These are phyloP conservation scores for Synchiropus splendidus DNA, from an alignment of 2,113 vertebrate species.

Conservation along the genomic window DNA sequence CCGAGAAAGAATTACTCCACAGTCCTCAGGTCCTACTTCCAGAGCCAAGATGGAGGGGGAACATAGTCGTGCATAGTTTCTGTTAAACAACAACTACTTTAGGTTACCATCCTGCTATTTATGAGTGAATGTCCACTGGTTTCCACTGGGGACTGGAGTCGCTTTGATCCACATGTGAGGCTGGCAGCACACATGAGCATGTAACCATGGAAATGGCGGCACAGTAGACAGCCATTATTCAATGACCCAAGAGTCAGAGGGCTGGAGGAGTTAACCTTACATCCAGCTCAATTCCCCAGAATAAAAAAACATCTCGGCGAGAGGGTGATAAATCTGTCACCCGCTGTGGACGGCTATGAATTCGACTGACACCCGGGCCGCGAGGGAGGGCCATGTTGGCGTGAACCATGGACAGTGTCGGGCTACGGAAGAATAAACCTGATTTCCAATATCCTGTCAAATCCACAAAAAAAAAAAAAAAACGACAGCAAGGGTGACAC, in stretches of 20 bases:
- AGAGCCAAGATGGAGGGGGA: constrained; percentile 59
- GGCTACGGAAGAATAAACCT: constrained; percentile 10
- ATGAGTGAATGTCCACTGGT: too few species aligned
- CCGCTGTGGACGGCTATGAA: constrained; percentile 12
- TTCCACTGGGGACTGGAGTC: too few species aligned
- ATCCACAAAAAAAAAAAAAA: constrained; percentile 4
- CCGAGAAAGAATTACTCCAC: constrained; percentile 62
- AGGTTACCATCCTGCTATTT: too few species aligned
- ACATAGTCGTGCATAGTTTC: too few species aligned
- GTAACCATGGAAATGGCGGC: constrained; percentile 29
- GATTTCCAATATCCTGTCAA: constrained; percentile 5
- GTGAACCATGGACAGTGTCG: constrained; percentile 34
- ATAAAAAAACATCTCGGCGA: constrained; percentile 39
- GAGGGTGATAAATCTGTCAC: constrained; percentile 55
- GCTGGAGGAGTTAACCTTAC: constrained; percentile 27
- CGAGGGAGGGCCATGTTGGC: constrained; percentile 45
- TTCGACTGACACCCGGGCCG: constrained; percentile 48
- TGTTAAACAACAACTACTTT: too few species aligned
- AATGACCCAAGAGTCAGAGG: constrained; percentile 33
- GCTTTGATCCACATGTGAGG: constrained; percentile 10
- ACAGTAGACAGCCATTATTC: constrained; percentile 33
- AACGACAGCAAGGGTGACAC: too few species aligned
- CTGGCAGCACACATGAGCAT: constrained; percentile 9
- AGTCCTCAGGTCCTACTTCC: constrained; percentile 60
- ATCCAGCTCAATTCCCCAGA: constrained; percentile 28